Evolutionary conservation across 2,797 vertebrate species (phyloP).

Genomic region (Gouania willdenowi): DNA sequence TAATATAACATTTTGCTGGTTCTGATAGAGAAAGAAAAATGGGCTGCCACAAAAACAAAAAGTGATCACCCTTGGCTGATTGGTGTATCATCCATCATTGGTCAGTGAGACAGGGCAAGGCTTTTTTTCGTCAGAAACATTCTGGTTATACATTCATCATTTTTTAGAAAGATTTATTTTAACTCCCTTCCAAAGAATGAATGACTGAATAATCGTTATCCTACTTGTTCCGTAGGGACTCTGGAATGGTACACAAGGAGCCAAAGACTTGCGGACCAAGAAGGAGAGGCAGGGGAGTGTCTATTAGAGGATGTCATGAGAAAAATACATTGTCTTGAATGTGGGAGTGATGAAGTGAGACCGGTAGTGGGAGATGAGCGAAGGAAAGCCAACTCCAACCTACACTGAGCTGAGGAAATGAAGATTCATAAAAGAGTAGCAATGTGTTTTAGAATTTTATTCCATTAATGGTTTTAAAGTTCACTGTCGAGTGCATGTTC

Average conservation of each 20-base stretch:
- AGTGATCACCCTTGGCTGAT: too few relatives aligned
- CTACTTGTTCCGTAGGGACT: conserved; percentile 44
- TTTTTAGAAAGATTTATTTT: conserved; percentile 19
- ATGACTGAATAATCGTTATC: conserved; percentile 25
- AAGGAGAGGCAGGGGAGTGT: conserved; percentile 27
- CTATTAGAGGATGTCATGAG: conserved; percentile 31
- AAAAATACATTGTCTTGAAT: conserved; percentile 43
- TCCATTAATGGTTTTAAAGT: conserved; percentile 34
- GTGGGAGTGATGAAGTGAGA: conserved; percentile 42
- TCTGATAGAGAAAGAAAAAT: too few relatives aligned
- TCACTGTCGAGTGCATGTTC: conserved; percentile 26
- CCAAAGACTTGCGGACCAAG: conserved; percentile 21
- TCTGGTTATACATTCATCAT: too few relatives aligned
- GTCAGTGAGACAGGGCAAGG: conserved; percentile 17
- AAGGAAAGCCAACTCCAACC: conserved; percentile 26
- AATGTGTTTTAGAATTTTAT: conserved; percentile 14
- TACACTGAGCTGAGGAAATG: conserved; percentile 36
- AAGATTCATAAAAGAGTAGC: conserved; percentile 40
- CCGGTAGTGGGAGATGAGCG: conserved; percentile 21
- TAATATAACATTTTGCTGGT: too few relatives aligned
- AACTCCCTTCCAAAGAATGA: conserved; percentile 18
- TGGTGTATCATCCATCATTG: conserved; percentile 26
- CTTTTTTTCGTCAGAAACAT: too few relatives aligned
- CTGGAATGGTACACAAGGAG: conserved; percentile 41
- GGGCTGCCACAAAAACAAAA: too few relatives aligned